Base-by-base conservation (phyloP, 2,797 vertebrate genomes). In the Anomalospiza imberbis region DNA sequence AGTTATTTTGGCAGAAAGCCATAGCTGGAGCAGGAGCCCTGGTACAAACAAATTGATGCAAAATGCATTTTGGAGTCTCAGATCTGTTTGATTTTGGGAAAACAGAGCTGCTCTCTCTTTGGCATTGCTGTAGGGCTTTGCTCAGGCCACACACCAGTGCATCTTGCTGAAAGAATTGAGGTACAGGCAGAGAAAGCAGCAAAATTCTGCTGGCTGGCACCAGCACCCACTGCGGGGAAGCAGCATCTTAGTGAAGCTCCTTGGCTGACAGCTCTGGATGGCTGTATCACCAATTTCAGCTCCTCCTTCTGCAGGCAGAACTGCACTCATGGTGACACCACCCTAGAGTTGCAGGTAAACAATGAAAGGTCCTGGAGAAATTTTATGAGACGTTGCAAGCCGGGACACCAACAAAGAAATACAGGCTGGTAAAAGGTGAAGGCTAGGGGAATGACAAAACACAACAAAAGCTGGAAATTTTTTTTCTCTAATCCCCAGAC, bases 1-100 rank as follows among this genome's bases (percentile, higher is more conserved):
- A 94, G 96, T 94, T 85, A 91, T 91, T 96, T 93, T 96, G 95
- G 96, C 83, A 9, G 88, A 82, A 94, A 86, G 96, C 96, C 95
- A 93, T 53, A 80, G 74, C 61, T 70, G 31, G 60, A 88, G 80
- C 45, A 70, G 77, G 58, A 92, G 80, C 47, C 45, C 67, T 62
- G 68, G 16, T 53, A 82, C 13, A 17, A 93, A 93, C 26, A 90
- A 89, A 95, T 60, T 29, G 62, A 80, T 63, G 42, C 26, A 78
- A 90, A 85, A 89, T 9, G 20, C 8, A 12, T 68, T 85, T 77
- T 1, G 2, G 72, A 31, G 29, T 29, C 45, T 82, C 75, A 51
- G 22, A 70, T 32, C 8, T 28, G 24, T 44, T 60, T 36, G 57
- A 50, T 57, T 94, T 90, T 53, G 19, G 47, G 51, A 53, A 51